phyloP scores from a whole-genome alignment of 2,113 vertebrate species.

The Dicrurus megarhynchus region DNA sequence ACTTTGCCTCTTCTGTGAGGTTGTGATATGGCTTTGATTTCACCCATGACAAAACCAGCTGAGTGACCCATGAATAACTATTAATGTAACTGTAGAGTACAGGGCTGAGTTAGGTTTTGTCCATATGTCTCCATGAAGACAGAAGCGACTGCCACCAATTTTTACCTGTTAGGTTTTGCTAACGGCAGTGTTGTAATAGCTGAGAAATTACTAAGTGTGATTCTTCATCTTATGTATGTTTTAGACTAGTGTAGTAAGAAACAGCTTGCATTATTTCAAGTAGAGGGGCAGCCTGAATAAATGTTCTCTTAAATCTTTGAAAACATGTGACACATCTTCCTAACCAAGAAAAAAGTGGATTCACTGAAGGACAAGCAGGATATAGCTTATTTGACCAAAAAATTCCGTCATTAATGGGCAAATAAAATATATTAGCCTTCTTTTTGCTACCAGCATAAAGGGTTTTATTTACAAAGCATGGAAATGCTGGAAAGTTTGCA shows the following conservation, averaged over 20 bases:
- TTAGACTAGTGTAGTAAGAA: background rate
- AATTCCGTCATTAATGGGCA: background rate
- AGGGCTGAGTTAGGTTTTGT: background rate
- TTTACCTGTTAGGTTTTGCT: background rate
- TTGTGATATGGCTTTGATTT: background rate
- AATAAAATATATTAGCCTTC: background rate
- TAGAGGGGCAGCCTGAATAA: background rate
- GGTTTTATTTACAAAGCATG: background rate
- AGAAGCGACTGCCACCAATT: background rate
- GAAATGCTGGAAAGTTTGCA: background rate
- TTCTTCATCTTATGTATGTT: background rate
- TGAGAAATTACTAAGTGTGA: background rate
- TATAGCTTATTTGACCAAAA: background rate
- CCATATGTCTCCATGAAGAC: background rate
- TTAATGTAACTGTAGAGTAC: background rate
- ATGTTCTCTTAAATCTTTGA: background rate
- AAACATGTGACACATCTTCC: background rate
- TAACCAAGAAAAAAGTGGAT: background rate
- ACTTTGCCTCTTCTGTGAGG: background rate
- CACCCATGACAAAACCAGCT: background rate
- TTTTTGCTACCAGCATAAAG: background rate
- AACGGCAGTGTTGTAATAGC: background rate
- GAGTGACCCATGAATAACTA: background rate
- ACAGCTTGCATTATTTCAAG: background rate
- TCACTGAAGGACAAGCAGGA: background rate